Evolutionary conservation across 2,888 invertebrate genomes (phyloP).

Genomic region (Lymantria dispar): DNA sequence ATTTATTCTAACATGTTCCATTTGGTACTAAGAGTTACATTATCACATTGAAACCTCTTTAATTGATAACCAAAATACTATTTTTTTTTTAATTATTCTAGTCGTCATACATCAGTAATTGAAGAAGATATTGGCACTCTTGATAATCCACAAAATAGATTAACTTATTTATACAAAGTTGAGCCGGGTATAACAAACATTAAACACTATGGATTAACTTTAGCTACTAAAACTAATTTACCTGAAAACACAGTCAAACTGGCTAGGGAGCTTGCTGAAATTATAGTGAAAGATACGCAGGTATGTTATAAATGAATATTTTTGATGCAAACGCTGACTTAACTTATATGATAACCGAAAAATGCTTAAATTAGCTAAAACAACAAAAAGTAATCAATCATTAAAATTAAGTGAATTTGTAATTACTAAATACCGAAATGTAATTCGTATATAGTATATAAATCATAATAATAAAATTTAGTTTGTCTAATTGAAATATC

Average conservation of each 20-base stretch:
- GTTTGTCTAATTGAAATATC: neutral
- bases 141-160: conserved; percentile 48
- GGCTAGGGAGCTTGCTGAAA: conserved; percentile 72
- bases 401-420: too few relatives aligned
- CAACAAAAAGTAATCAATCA: too few relatives aligned
- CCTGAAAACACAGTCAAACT: conserved; percentile 80
- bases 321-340: neutral
- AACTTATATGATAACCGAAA: neutral
- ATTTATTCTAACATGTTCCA: too few relatives aligned
- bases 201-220: conserved; percentile 85
- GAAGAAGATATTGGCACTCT: conserved; percentile 52
- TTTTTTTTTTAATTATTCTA: conserved; percentile 22
- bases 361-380: too few relatives aligned
- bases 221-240: conserved; percentile 84
- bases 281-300: conserved; percentile 57
- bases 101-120: conserved; percentile 64
- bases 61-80: neutral
- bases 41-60: too few relatives aligned
- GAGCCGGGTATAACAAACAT: conserved; percentile 82
- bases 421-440: too few relatives aligned
- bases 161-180: conserved; percentile 85
- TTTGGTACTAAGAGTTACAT: too few relatives aligned
- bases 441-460: too few relatives aligned
- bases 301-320: conserved; percentile 34
- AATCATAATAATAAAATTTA: neutral